Evolutionary conservation across 2,888 invertebrate genomes (phyloP).

Genomic region (Crioceris asparagi): DNA sequence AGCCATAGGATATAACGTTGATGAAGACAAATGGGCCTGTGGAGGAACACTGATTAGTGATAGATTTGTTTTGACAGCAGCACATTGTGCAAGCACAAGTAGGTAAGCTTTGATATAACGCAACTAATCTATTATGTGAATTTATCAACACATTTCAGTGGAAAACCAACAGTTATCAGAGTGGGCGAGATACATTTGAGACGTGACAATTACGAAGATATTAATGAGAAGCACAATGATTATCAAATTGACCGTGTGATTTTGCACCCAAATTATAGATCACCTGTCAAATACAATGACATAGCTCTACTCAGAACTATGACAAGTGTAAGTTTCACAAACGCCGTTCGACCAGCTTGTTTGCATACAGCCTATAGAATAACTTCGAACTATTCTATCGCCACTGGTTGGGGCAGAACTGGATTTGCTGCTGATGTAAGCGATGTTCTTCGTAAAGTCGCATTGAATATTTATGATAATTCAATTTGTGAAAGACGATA

Average conservation of each 20-base stretch:
- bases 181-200: constrained; percentile 49
- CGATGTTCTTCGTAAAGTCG: constrained; percentile 37
- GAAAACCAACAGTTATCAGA: constrained; percentile 42
- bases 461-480: constrained; percentile 33
- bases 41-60: constrained; percentile 47
- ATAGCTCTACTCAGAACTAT: constrained; percentile 51
- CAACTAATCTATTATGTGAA: too few species aligned
- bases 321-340: constrained; percentile 36
- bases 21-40: constrained; percentile 37
- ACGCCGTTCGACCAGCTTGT: constrained; percentile 52
- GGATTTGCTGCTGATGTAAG: constrained; percentile 34
- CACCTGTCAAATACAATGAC: constrained; percentile 50
- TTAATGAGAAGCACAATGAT: too few species aligned
- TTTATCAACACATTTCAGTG: constrained; percentile 29
- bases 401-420: constrained; percentile 54
- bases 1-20: constrained; percentile 33
- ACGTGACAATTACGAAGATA: constrained; percentile 38
- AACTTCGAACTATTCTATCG: constrained; percentile 40
- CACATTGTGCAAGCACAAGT: constrained; percentile 39
- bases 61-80: constrained; percentile 46
- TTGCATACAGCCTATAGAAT: constrained; percentile 40
- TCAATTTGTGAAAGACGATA: constrained; percentile 30
- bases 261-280: constrained; percentile 46
- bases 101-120: too few species aligned
- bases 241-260: constrained; percentile 33